Percentiles rank a stretch among this genome's conserved stretches.
These are phyloP conservation scores for Melanotaenia trifasciata DNA, from an alignment of 2,797 vertebrate genomes.

Conservation along the genomic window DNA sequence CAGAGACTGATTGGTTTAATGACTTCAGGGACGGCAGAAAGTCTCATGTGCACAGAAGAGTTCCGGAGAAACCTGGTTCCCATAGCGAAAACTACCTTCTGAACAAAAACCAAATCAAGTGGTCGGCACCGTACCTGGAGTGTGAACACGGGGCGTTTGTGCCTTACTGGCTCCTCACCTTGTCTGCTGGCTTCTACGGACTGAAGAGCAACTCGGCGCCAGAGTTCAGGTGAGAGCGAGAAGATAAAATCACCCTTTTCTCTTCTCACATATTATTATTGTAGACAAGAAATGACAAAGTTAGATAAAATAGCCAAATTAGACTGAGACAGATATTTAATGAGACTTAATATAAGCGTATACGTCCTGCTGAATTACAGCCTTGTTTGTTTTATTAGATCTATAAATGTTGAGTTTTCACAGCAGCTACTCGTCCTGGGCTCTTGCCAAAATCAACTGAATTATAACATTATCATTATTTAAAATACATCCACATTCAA, in stretches of 20 bases:
- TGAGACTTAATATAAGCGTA: conserved; percentile 25
- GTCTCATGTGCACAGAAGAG: conserved; percentile 79
- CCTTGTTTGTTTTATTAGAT: no score
- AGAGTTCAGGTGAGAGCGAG: conserved; percentile 91
- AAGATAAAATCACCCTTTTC: no score
- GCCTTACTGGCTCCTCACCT: conserved; percentile 93
- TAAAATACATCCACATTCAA: no score
- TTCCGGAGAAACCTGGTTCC: conserved; percentile 65
- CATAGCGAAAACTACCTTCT: conserved; percentile 78
- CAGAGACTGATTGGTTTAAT: conserved; percentile 92
- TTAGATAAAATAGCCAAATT: neutral
- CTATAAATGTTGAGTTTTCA: no score
- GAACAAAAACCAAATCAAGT: conserved; percentile 91
- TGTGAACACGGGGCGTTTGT: conserved; percentile 94
- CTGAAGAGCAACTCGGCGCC: conserved; percentile 87
- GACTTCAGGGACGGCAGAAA: conserved; percentile 88
- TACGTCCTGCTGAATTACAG: conserved; percentile 16
- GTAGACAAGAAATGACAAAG: neutral
- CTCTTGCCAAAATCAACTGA: no score
- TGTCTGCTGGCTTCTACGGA: conserved; percentile 94
- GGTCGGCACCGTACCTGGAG: conserved; percentile 96
- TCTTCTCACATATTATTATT: no score
- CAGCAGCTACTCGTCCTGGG: no score
- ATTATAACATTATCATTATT: no score
- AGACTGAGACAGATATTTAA: neutral